Evolutionary conservation across 2,113 vertebrate genomes (phyloP).

Genomic region (Hippocampus zosterae): DNA sequence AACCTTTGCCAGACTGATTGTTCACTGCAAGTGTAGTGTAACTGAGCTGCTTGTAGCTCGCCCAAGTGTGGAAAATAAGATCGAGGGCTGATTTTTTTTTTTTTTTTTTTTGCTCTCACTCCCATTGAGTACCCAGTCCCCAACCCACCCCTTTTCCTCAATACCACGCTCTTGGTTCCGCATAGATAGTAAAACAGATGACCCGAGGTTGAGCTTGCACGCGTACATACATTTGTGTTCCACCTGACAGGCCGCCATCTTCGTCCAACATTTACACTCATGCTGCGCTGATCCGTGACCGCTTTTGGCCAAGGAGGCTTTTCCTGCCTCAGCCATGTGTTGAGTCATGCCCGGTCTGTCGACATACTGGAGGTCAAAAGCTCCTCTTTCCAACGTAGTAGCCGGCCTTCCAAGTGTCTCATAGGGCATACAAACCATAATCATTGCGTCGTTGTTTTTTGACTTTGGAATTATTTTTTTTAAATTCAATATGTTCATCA

Average conservation of each 20-base stretch:
- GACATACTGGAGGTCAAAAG: constrained; percentile 14
- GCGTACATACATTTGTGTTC: constrained; percentile 49
- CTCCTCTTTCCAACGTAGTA: not conserved
- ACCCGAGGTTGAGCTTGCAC: constrained; percentile 38
- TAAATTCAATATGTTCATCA: not conserved
- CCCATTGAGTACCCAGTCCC: not conserved
- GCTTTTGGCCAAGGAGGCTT: constrained; percentile 27
- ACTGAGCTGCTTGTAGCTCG: constrained; percentile 85
- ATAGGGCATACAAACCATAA: not conserved
- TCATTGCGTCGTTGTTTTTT: not conserved
- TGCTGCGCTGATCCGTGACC: constrained; percentile 53
- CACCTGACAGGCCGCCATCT: constrained; percentile 52
- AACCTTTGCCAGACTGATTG: constrained; percentile 86
- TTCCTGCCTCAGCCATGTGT: not conserved
- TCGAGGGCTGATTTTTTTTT: constrained; percentile 67
- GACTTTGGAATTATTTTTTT: not conserved
- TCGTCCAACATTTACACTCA: constrained; percentile 45
- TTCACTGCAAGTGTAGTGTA: constrained; percentile 81
- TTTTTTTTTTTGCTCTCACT: constrained; percentile 1
- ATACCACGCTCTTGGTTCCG: constrained; percentile 49
- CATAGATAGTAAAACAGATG: constrained; percentile 69
- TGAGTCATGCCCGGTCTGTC: constrained; percentile 13
- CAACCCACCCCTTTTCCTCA: not conserved
- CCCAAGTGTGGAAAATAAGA: constrained; percentile 90
- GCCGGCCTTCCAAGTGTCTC: not conserved